Conservation (phyloP, 2,888 invertebrate species). For the Netelia fuscicornis region DNA sequence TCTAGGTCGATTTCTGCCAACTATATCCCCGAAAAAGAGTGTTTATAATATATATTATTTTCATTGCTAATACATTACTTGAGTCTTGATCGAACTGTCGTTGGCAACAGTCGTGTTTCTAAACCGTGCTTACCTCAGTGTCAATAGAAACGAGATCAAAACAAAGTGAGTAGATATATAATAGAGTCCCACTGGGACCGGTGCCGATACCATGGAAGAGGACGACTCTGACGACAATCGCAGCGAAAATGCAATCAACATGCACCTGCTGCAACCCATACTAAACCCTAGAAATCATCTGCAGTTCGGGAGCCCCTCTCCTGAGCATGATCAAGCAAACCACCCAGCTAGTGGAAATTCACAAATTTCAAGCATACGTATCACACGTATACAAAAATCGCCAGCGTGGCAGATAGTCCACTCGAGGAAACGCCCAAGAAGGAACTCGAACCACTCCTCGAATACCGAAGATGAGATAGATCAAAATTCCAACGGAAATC, state of each 20-base stretch:
- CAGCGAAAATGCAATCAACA: background rate
- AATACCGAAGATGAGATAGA: background rate
- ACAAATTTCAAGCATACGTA: background rate
- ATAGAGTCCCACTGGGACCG: too few species aligned
- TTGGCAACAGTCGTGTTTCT: background rate
- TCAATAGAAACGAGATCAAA: background rate
- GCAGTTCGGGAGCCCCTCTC: background rate
- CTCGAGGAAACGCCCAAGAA: background rate
- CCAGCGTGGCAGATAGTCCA: conserved; percentile 6
- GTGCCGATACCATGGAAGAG: background rate
- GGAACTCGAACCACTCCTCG: background rate
- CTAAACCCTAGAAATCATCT: background rate
- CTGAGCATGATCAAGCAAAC: background rate
- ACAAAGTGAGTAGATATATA: background rate
- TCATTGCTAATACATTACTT: background rate
- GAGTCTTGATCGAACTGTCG: background rate
- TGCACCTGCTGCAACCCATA: background rate
- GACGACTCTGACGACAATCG: background rate
- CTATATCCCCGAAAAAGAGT: too few species aligned
- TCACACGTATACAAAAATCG: background rate
- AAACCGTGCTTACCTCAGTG: background rate
- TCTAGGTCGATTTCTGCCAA: too few species aligned
- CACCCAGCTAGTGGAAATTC: background rate
- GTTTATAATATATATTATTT: too few species aligned
- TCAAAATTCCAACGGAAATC: background rate